Base-by-base conservation (phyloP, 2,888 invertebrate genomes). In the Acrobasis repandana region DNA sequence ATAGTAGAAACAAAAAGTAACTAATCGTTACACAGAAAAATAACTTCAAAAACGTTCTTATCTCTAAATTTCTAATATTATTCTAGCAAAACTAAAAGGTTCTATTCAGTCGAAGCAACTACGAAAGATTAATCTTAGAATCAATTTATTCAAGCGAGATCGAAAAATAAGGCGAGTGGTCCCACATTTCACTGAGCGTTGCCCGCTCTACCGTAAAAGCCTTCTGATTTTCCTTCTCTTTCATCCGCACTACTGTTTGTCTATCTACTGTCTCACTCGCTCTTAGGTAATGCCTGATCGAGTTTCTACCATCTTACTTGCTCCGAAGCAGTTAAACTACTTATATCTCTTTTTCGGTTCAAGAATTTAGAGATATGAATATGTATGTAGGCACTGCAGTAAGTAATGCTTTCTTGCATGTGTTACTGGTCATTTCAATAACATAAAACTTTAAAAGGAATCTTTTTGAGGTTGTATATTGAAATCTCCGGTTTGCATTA, bases 121-220 rank as follows among this genome's bases (percentile, higher is more conserved):
- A 86, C 83, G 86, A 87, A 88, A 90, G 83, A 87, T 86, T 88
- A 87, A 88, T 88, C 88, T 90, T 79, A 85, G 82, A 90, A 89
- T 90, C 90, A 91, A 91, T 90, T 90, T 90, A 90, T 89, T 89
- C 86, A 86, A 85, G 86, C 88, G 85, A 85, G 88, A 86, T 89
- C 85, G 82, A 88, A 90, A 86, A 88, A 85, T 81, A 83, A 87
- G 84, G 86, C 86, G 76, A 84, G 77, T 81, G 85, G 80, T 81
- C 80, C 90, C 86, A 86, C 91, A 90, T 92, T 90, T 91, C 88
- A 85, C 90, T 89, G 85, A 81, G 79, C 80, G 88, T 82, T 88
- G 89, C 83, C 88, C 85, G 83, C 79, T 92, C 92, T 89, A 91
- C 92, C 90, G 90, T 91, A 91, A 92, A 90, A 92, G 90, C 92